Percentiles rank a stretch among this genome's conserved stretches.
Conservation (phyloP, 1,140 invertebrate genomes). For the Mercenaria mercenaria region DNA sequence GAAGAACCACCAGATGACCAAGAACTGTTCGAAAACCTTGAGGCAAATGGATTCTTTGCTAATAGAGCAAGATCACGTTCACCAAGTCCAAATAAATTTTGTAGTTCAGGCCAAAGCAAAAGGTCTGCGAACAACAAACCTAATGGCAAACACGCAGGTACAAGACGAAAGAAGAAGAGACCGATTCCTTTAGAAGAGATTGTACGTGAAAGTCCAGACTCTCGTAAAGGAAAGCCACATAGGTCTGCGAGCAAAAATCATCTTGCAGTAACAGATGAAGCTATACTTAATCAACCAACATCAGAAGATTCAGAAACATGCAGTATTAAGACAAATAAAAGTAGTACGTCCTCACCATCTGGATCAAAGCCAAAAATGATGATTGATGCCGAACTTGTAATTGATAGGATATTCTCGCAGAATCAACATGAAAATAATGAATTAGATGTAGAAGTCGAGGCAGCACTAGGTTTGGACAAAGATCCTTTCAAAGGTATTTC, state of each 20-base stretch:
- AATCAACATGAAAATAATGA: conserved; percentile 42
- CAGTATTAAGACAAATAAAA: conserved; percentile 67
- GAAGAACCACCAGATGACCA: conserved; percentile 70
- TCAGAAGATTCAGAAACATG: conserved; percentile 75
- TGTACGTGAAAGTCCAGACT: conserved; percentile 76
- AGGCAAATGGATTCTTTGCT: conserved; percentile 76
- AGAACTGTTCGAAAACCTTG: conserved; percentile 75
- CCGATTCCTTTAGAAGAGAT: conserved; percentile 72
- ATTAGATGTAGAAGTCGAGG: conserved; percentile 59
- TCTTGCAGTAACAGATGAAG: conserved; percentile 65
- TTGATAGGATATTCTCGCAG: conserved; percentile 74
- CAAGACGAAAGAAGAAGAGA: conserved; percentile 63
- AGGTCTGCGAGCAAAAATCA: conserved; percentile 64
- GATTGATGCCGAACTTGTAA: conserved; percentile 72
- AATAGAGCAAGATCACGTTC: conserved; percentile 58
- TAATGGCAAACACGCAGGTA: conserved; percentile 27
- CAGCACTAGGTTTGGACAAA: conserved; percentile 68
- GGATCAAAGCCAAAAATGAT: conserved; percentile 50
- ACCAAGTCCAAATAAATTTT: conserved; percentile 49
- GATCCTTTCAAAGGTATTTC: conserved; percentile 39
- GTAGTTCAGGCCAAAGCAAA: background rate
- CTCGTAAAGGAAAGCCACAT: conserved; percentile 64
- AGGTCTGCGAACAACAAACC: conserved; percentile 19
- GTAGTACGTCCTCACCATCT: conserved; percentile 22
- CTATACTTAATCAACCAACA: conserved; percentile 71